These are phyloP conservation scores for Brachionus asplanchnoidis DNA, from an alignment of 1,140 invertebrate genomes.

Conservation along the genomic window DNA sequence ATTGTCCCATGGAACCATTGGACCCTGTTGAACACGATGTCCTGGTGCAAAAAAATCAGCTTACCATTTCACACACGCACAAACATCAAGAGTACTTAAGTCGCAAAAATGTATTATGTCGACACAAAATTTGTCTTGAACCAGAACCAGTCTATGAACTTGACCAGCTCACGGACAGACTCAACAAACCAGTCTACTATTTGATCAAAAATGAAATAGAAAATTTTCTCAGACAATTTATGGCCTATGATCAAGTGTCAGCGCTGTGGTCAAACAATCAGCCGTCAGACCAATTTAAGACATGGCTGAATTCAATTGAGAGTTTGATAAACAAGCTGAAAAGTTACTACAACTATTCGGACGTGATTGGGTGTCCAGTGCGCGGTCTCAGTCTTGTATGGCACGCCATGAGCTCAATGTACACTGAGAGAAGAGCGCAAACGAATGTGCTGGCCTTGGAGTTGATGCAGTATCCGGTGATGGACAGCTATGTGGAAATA, in stretches of 20 bases:
- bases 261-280: neutral
- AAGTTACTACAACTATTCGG: neutral
- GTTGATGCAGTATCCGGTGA: neutral
- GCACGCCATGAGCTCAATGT: neutral
- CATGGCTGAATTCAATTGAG: neutral
- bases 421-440: neutral
- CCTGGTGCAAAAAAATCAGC: neutral
- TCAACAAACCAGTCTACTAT: neutral
- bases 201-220: slow-evolving; percentile 18
- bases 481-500: neutral
- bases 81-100: neutral
- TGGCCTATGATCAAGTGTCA: neutral
- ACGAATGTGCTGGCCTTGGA: neutral
- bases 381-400: neutral
- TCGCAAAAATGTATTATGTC: neutral
- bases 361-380: neutral
- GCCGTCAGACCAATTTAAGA: neutral
- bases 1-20: neutral
- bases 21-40: neutral
- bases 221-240: neutral
- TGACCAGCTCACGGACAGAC: neutral
- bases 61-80: neutral
- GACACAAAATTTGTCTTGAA: neutral
- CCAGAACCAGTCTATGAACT: neutral
- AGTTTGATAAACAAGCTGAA: neutral